Percentiles rank a stretch among this genome's conserved stretches.
These are phyloP conservation scores for Orchestia grillus DNA, from an alignment of 1,140 invertebrate species.

Conservation along the genomic window DNA sequence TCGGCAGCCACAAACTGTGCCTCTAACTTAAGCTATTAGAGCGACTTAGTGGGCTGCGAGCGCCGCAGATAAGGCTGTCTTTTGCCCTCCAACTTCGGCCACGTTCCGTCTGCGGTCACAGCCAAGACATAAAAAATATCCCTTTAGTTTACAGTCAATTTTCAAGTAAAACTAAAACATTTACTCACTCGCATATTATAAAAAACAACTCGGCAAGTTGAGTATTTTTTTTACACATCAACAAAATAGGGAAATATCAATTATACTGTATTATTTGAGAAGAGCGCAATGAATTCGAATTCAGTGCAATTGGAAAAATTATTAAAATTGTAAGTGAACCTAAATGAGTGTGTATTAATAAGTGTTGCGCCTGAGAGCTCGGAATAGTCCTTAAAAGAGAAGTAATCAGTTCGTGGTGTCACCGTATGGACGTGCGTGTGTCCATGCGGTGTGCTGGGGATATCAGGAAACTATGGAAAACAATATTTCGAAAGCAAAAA, in stretches of 20 bases:
- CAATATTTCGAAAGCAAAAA: not conserved
- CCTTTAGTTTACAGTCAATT: not conserved
- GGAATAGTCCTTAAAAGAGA: not conserved
- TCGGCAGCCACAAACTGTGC: not conserved
- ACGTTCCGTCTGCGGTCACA: not conserved
- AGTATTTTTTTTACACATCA: not conserved
- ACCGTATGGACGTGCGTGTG: not conserved
- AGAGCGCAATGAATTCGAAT: no score
- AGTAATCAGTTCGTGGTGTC: not conserved
- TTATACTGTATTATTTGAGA: not conserved
- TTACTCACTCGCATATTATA: not conserved
- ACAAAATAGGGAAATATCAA: not conserved
- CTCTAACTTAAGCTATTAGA: slow-evolving; percentile 27
- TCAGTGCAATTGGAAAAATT: not conserved
- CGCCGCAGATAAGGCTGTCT: not conserved
- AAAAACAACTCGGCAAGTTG: not conserved
- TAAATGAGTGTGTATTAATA: not conserved
- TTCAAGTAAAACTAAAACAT: not conserved
- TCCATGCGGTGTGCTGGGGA: not conserved
- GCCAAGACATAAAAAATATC: not conserved
- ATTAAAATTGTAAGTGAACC: not conserved
- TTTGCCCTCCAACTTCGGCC: not conserved
- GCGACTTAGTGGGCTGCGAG: slow-evolving; percentile 4
- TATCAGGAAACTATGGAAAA: not conserved
- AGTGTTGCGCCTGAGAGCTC: not conserved